Conservation (phyloP, 1,140 invertebrate species). For the Watersipora subatra region DNA sequence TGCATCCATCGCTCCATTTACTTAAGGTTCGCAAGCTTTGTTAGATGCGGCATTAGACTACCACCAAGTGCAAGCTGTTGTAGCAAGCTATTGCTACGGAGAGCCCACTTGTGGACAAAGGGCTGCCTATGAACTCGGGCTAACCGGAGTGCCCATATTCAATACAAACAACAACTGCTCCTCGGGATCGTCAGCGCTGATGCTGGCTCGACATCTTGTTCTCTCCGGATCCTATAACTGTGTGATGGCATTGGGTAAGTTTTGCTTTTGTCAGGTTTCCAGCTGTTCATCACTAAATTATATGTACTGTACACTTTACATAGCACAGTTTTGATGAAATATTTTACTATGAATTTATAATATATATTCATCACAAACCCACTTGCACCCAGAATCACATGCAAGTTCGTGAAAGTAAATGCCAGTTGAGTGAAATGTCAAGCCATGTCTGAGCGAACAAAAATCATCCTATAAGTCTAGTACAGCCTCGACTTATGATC, state of each 20-base stretch:
- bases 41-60: conserved; percentile 65
- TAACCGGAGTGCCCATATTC: conserved; percentile 86
- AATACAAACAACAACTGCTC: conserved; percentile 95
- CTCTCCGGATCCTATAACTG: conserved; percentile 46
- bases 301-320: no score
- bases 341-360: no score
- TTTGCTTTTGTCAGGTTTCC: background rate
- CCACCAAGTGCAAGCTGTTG: conserved; percentile 63
- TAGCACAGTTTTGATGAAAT: no score
- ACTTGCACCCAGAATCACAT: no score
- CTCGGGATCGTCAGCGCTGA: conserved; percentile 76
- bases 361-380: no score
- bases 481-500: no score
- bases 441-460: no score
- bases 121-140: conserved; percentile 75
- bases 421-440: no score
- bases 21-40: conserved; percentile 60
- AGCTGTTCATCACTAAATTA: no score
- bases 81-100: conserved; percentile 88
- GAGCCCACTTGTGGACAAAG: conserved; percentile 88
- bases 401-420: no score
- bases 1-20: no score
- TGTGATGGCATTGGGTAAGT: conserved; percentile 15
- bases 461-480: no score
- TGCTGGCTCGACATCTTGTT: conserved; percentile 72